Percentiles rank a stretch among this genome's conserved stretches.
Evolutionary conservation across 2,888 invertebrate genomes (phyloP).

Genomic region (Sepiola atlantica): DNA sequence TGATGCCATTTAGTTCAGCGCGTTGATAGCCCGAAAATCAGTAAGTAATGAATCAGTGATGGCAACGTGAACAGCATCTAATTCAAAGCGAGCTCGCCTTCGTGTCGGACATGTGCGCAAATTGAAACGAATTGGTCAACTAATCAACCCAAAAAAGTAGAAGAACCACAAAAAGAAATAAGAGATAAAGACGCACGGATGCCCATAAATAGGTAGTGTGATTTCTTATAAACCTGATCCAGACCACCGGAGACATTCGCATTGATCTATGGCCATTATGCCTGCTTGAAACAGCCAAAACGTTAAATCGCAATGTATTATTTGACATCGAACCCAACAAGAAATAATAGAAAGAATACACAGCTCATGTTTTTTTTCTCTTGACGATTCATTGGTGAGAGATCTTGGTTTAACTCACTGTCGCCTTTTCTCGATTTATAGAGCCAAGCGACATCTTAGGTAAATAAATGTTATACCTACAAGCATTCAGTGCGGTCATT

Average conservation of each 20-base stretch:
- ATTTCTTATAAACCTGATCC: constrained; percentile 8
- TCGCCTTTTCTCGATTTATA: background rate
- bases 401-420: background rate
- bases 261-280: background rate
- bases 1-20: background rate
- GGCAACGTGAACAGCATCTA: background rate
- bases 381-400: background rate
- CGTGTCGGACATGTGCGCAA: background rate
- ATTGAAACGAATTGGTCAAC: background rate
- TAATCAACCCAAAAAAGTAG: background rate
- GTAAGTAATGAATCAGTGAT: background rate
- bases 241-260: background rate
- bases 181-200: background rate
- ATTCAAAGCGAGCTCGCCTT: background rate
- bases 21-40: background rate
- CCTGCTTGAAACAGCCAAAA: constrained; percentile 10
- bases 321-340: background rate
- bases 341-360: background rate
- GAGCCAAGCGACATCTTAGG: background rate
- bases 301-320: background rate
- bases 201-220: background rate
- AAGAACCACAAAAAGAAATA: background rate
- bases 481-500: too few species aligned
- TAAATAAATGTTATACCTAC: too few species aligned
- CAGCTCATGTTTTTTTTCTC: background rate